phyloP scores from a whole-genome alignment of 2,113 vertebrate species.

The Phalacrocorax brasilianus region DNA sequence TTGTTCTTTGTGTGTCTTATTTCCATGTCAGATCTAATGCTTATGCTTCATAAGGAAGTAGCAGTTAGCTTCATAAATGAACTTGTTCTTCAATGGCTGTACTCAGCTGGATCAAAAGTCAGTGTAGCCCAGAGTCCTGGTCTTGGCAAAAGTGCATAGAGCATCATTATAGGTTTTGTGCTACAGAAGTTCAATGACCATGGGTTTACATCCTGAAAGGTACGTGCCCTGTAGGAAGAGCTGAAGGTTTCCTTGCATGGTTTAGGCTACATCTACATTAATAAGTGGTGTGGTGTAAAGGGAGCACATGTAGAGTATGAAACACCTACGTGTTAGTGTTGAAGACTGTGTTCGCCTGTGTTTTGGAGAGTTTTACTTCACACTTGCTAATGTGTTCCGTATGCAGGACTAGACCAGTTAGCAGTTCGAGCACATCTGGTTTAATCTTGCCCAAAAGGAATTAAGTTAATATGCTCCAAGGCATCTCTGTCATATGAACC shows the following conservation, averaged over 20 bases:
- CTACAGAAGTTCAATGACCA: neutral
- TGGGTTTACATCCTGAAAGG: neutral
- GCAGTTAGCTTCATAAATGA: neutral
- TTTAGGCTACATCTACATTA: fast-evolving
- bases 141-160: neutral
- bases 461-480: neutral
- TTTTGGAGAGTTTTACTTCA: neutral
- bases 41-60: neutral
- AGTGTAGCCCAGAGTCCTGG: neutral
- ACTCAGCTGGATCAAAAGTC: neutral
- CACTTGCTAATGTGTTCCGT: neutral
- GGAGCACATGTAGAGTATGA: neutral
- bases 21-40: neutral
- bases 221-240: neutral
- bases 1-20: neutral
- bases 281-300: neutral
- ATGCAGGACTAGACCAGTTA: neutral
- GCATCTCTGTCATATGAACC: neutral
- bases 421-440: neutral
- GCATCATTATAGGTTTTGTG: neutral
- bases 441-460: neutral
- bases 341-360: neutral
- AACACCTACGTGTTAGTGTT: fast-evolving
- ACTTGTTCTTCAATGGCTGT: neutral
- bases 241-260: neutral